Percentiles rank a stretch among this genome's conserved stretches.
phyloP scores from a whole-genome alignment of 1,140 invertebrate genomes.

The Atta colombica region DNA sequence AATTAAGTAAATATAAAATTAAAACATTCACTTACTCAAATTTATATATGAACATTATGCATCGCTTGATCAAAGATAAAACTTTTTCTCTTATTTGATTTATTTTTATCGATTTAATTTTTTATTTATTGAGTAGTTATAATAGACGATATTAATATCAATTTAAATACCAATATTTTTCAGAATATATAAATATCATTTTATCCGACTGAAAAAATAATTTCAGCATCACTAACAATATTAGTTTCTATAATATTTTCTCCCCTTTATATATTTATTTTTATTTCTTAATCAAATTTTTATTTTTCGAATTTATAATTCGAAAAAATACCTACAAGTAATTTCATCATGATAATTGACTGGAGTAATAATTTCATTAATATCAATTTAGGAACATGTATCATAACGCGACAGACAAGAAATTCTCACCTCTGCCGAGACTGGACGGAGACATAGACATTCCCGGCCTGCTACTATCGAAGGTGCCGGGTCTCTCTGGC shows the following conservation, averaged over 20 bases:
- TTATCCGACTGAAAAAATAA: not conserved
- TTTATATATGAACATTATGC: too few species aligned
- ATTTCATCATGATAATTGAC: not conserved
- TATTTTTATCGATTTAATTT: too few species aligned
- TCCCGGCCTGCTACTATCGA: constrained; percentile 83
- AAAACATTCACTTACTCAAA: too few species aligned
- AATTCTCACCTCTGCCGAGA: constrained; percentile 90
- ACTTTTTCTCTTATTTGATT: too few species aligned
- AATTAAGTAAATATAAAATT: not conserved
- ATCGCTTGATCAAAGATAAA: too few species aligned
- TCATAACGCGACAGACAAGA: constrained; percentile 22
- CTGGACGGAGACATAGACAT: constrained; percentile 91
- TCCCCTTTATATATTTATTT: not conserved
- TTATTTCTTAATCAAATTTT: not conserved
- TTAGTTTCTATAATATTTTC: constrained; percentile 1
- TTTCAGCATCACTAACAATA: not conserved
- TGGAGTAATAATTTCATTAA: not conserved
- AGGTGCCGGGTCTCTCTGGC: constrained; percentile 80
- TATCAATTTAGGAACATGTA: not conserved
- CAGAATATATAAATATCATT: not conserved
- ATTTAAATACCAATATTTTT: not conserved
- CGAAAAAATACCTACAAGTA: not conserved
- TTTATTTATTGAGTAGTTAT: not conserved
- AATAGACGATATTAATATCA: not conserved
- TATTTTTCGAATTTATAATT: not conserved